Evolutionary conservation across 2,888 invertebrate genomes (phyloP).

Genomic region (Acrobasis suavella): DNA sequence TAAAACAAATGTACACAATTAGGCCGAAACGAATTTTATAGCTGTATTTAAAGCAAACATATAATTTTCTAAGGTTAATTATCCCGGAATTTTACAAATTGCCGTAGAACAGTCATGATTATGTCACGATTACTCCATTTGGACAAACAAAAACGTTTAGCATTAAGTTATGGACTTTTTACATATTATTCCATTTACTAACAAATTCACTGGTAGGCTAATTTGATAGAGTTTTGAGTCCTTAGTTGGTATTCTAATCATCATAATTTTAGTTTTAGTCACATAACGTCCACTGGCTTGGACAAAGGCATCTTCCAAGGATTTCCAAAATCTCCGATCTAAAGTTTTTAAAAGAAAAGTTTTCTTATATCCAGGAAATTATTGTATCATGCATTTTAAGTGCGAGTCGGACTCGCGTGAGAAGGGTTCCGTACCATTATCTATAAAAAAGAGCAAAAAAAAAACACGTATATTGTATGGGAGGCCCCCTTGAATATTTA

Average conservation of each 20-base stretch:
- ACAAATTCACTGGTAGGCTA: neutral
- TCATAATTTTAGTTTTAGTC: too few relatives aligned
- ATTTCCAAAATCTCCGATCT: too few relatives aligned
- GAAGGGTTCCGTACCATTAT: too few relatives aligned
- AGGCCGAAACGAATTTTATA: slow-evolving; percentile 21
- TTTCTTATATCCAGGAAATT: too few relatives aligned
- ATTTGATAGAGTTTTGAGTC: neutral
- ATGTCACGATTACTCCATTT: slow-evolving; percentile 24
- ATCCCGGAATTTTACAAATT: slow-evolving; percentile 19
- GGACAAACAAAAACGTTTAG: slow-evolving; percentile 17
- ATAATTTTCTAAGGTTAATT: slow-evolving; percentile 17
- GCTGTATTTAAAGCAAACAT: neutral
- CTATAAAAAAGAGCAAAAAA: too few relatives aligned
- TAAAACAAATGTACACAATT: neutral
- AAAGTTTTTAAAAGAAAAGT: neutral
- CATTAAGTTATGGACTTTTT: slow-evolving; percentile 3
- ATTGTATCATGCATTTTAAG: too few relatives aligned
- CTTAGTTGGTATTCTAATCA: too few relatives aligned
- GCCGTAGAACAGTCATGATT: slow-evolving; percentile 9
- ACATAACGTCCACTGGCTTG: too few relatives aligned
- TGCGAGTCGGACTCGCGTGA: too few relatives aligned
- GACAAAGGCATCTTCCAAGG: too few relatives aligned
- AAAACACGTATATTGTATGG: too few relatives aligned
- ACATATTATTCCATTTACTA: neutral
- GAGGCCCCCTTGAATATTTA: too few relatives aligned